Base-by-base conservation (phyloP, 2,888 invertebrate species). In the Tholera decimalis region DNA sequence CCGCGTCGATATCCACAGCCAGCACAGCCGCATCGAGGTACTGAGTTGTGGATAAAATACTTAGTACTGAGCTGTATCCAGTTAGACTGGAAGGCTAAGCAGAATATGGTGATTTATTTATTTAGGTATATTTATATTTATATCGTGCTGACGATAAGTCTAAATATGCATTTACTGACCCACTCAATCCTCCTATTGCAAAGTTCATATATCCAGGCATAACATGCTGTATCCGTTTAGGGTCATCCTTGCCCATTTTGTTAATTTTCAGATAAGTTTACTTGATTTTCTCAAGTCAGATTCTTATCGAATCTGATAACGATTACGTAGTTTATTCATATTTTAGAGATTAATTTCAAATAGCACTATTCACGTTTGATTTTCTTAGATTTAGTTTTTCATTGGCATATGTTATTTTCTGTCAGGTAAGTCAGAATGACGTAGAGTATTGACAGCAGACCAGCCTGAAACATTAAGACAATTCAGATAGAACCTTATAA, bases 201-300 rank as follows among this genome's bases (percentile, higher is more conserved):
- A 75, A 75, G 26, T 75, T 75, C 26, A 75, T 30, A 62, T 69
- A 75, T 33, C 44, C 15, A 1, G 76, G 76, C 26, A 69, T 69
- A 3, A 4, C 39, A n/a, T 20, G 28, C 22, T 20, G 28, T n/a
- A 1, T 2, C 7, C 20, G 0, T n/a, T 47, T 15, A 5, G 8
- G 5, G 5, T 5, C 13, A 6, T 18, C 1, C 9, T 15, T 20
- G 33, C 28, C 33, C 62, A 61, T 58, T 39, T 51, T 58, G 37
- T 39, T 51, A 5, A 9, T 20, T 18, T 9, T 1, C 11, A 18
- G 0, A 8, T 41, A 2, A 41, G 9, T 41, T 20, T 41, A 39
- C 39, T 39, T 20, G 2, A 41, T 41, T 41, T 41, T 41, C 1
- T 1, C 39, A 9, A 11, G 2, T 9, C 18, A 18, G 3, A 18